Evolutionary conservation across 2,113 vertebrate species (phyloP), one percentile per base, ranked within the genome.

Genomic region (Orycteropus afer): DNA sequence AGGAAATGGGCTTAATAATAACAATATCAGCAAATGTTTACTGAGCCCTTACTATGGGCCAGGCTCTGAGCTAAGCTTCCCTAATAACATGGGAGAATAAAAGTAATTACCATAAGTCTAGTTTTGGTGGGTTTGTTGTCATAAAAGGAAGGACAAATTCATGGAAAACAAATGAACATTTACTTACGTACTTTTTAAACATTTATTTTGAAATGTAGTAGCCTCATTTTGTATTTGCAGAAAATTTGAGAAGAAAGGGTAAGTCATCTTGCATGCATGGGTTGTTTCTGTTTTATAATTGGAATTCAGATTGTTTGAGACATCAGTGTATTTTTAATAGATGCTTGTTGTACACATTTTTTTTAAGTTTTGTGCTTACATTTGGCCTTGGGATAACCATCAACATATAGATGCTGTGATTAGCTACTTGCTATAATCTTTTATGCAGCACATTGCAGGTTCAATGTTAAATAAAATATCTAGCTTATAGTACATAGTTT

Each of bases 391-490:
- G 34, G 25, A 55, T 83, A 80, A 29, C 12, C 13, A 65, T 78
- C 83, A 80, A 47, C 37, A 17, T 79, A 4, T 61, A n/a, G 10
- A 27, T 86, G 25, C 13, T 40, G 13, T 59, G 23, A 76, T 42
- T 57, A 63, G 13, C 47, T 65, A 20, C 42, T 79, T 84, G 42
- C 10, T 86, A 0, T 57, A 73, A 32, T 95, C 17, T 47, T 84
- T 42, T 65, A 0, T 42, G 20, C 17, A 49, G 49, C 51, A 78
- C 73, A 25, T 40, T 55, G 25, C 32, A 78, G 14, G 12, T 55
- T 91, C 79, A 67, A 53, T 59, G 51, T 37, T 95, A 88, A 89
- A 63, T 89, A 84, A 96, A 73, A 20, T 73, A 76, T 7, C n/a
- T 37, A 40, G 5, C 13, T 86, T n/a, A 53, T 81, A 53, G 77